Conservation (phyloP, 2,797 vertebrate genomes). For the Dicrostonyx torquatus region DNA sequence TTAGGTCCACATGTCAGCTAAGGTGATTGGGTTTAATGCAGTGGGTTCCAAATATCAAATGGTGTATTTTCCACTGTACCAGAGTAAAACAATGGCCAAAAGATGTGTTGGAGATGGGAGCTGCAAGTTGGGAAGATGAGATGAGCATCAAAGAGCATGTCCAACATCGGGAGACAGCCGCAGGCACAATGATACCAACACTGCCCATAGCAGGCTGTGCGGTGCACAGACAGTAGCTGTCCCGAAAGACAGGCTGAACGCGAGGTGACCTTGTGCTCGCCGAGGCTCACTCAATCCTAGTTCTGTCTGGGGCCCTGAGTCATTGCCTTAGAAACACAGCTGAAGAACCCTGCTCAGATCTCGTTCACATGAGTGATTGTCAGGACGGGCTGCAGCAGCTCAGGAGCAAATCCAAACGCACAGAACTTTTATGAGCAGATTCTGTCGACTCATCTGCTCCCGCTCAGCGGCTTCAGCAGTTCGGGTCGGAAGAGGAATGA, state of each 20-base stretch:
- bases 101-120: not conserved
- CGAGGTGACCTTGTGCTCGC: not conserved
- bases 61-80: not conserved
- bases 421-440: not conserved
- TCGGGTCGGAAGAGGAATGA: not conserved
- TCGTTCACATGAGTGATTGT: not conserved
- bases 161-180: not conserved
- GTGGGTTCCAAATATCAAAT: not conserved
- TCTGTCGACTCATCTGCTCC: conserved; percentile 18
- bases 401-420: conserved; percentile 4
- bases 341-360: not conserved
- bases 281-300: not conserved
- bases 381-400: not conserved
- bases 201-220: not conserved
- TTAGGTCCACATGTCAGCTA: not conserved
- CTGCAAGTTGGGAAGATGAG: not conserved
- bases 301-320: not conserved
- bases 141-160: not conserved
- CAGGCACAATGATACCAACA: not conserved
- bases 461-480: not conserved
- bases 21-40: not conserved
- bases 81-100: not conserved
- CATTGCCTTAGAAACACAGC: not conserved
- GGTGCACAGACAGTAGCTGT: not conserved
- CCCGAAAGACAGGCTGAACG: not conserved